Base-by-base conservation (phyloP, 2,113 vertebrate genomes). In the Dipodomys stephensi region DNA sequence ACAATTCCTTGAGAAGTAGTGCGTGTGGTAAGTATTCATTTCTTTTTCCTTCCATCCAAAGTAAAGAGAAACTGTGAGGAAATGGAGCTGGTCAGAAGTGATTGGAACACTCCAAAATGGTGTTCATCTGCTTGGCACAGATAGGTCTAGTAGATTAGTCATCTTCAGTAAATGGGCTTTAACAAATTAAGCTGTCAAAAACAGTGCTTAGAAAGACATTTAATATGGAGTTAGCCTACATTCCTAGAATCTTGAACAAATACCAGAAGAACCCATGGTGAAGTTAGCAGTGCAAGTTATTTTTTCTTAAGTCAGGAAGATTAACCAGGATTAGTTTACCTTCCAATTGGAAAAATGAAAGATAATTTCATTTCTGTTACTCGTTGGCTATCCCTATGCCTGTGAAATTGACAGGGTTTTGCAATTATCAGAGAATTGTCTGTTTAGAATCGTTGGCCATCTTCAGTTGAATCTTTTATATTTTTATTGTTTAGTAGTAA, bases 241-340 rank as follows among this genome's bases (percentile, higher is more conserved):
- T 92, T 95, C 80, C 80, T 94, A 91, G 87, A 96, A 77, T 57
- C 57, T 68, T 90, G 28, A 90, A 69, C 60, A 82, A 53, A 68
- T 88, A 18, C 35, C 27, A 64, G 32, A 65, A 46, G 65, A 91
- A 71, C 82, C 49, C n/a, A 19, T 89, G 77, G 81, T 93, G 73
- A 35, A 86, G 12, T 92, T 89, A 84, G 57, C 53, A 93, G 80
- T 69, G 30, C 28, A 85, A 84, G 96, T 78, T 77, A 83, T 62
- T 94, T 84, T 44, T 84, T 32, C 49, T 67, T 1, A 84, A 82
- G 16, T 65, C 85, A 90, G n/a, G 46, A 93, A 94, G 57, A 87
- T 96, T 92, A 95, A 72, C 19, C 28, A 86, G 62, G 35, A 49
- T 92, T 92, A 90, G 49, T 67, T 86, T 86, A 68, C 92, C 35